Percentiles rank a stretch among this genome's conserved stretches.
phyloP scores from a whole-genome alignment of 2,797 vertebrate genomes.

The Thalassophryne amazonica region DNA sequence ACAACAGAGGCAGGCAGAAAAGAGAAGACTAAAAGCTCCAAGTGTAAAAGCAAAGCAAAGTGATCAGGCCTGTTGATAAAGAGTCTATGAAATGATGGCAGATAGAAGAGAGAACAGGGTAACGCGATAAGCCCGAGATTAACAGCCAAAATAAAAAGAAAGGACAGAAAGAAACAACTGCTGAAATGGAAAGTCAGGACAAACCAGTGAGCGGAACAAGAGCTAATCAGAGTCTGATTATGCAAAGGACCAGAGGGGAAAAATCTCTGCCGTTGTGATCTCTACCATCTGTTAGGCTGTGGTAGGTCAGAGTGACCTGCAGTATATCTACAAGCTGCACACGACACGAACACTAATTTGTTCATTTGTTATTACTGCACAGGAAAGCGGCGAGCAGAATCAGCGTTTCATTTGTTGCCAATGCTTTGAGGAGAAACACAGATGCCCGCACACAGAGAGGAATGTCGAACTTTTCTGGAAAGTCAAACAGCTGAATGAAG shows the following conservation, averaged over 20 bases:
- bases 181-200: conserved; percentile 2
- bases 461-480: conserved; percentile 38
- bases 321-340: conserved; percentile 9
- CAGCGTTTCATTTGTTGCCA: conserved; percentile 69
- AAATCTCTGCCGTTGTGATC: conserved; percentile 35
- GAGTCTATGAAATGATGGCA: conserved; percentile 28
- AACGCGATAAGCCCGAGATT: conserved; percentile 34
- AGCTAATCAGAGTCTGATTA: conserved; percentile 65
- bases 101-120: conserved; percentile 11
- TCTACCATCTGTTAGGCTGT: conserved; percentile 46
- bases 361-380: background rate
- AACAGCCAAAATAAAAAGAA: conserved; percentile 18
- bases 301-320: conserved; percentile 37
- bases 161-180: background rate
- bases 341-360: background rate
- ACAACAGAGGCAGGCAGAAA: conserved; percentile 25
- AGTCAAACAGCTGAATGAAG: conserved; percentile 62
- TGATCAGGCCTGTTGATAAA: conserved; percentile 19
- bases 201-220: conserved; percentile 24
- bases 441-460: conserved; percentile 1
- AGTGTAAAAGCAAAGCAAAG: conserved; percentile 29
- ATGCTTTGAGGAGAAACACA: conserved; percentile 20
- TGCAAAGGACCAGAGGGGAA: conserved; percentile 45
- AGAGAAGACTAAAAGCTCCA: conserved; percentile 43
- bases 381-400: conserved; percentile 35